Base-by-base conservation (phyloP, 2,113 vertebrate genomes). In the Ictidomys tridecemlineatus region DNA sequence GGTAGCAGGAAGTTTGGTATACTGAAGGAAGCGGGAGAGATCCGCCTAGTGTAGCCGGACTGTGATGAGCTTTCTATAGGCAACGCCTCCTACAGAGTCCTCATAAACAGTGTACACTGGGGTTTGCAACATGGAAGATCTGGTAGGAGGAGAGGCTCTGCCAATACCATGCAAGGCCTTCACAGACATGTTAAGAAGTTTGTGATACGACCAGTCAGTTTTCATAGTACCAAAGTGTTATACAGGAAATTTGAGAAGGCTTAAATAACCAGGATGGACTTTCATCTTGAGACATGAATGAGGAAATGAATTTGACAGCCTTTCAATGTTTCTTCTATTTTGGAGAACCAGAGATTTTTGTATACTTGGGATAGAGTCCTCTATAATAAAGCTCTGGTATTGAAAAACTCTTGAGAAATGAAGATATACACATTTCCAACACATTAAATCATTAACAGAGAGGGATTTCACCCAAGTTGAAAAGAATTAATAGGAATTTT, bases 401-500 rank as follows among this genome's bases (percentile, higher is more conserved):
- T 87, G 14, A 96, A 91, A 77, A 58, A 70, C 65, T 79, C 16
- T 45, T 53, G 45, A 74, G 48, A 65, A 94, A 97, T 91, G 69
- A 89, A 78, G 63, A 93, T 37, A 48, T 32, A 6, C 17, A 70
- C 39, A 88, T 82, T 85, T n/a, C 30, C 73, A 65, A 53, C 39
- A 96, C n/a, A 94, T 76, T 84, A 83, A 16, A 34, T 80, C 56
- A 94, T 72, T 84, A 86, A 84, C 63, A 69, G 45, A 94, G 85
- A 95, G 45, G 2, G 48, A 67, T 87, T 93, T 92, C 37, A 92
- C 67, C 9, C 9, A 84, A 86, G 92, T 32, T 17, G 48, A 72
- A 95, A 92, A 91, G 34, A 95, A 95, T 63, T 72, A 94, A 79
- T 16, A 93, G 48, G 48, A 89, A 87, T 87, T 95, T 87, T 16